These are phyloP conservation scores for Trypoxylon attenuatum DNA, from an alignment of 2,888 invertebrate species.

Conservation along the genomic window DNA sequence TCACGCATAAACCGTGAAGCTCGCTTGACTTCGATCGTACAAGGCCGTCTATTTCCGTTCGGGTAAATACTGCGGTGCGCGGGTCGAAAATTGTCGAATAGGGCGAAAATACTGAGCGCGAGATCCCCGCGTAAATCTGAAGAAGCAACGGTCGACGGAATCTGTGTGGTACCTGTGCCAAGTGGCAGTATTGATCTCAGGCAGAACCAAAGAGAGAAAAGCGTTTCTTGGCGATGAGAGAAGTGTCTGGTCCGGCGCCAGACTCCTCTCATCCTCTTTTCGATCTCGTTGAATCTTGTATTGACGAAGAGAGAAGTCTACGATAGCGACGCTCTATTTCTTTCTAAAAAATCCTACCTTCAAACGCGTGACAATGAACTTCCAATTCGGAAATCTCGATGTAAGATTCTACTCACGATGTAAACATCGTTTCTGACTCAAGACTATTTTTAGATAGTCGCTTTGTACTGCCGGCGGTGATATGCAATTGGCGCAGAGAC, in stretches of 20 bases:
- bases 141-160: neutral
- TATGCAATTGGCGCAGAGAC: no score
- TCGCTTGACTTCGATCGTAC: slow-evolving; percentile 15
- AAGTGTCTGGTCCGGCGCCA: slow-evolving; percentile 23
- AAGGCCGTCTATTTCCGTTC: slow-evolving; percentile 12
- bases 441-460: no score
- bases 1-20: no score
- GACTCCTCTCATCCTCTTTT: neutral
- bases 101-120: no score
- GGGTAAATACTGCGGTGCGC: neutral
- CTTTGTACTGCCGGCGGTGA: no score
- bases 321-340: no score
- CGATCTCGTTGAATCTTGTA: slow-evolving; percentile 10
- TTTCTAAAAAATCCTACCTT: no score
- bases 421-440: no score
- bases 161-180: slow-evolving; percentile 20
- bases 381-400: no score
- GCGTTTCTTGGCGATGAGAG: slow-evolving; percentile 12
- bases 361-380: no score
- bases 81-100: neutral
- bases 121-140: no score
- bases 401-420: no score
- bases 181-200: slow-evolving; percentile 30
- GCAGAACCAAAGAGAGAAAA: neutral
- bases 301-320: slow-evolving; percentile 1